Conservation (phyloP, 2,888 invertebrate genomes). For the Acleris literana region DNA sequence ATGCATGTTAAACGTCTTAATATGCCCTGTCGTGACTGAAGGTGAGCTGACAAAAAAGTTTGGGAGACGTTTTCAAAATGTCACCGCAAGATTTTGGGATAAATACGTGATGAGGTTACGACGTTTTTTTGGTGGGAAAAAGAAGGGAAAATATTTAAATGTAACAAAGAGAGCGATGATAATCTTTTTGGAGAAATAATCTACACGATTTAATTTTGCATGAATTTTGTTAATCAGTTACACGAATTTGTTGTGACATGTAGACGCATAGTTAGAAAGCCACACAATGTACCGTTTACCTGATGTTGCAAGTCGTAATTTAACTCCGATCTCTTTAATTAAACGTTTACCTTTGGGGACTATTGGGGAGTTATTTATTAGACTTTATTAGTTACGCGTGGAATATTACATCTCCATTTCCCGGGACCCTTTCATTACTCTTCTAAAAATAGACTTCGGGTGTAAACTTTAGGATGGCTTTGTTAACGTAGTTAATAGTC, state of each 20-base stretch:
- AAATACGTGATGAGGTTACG: conserved; percentile 74
- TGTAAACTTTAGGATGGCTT: not conserved
- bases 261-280: no score
- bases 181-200: conserved; percentile 33
- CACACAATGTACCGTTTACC: no score
- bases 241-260: no score
- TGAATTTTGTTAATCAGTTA: not conserved
- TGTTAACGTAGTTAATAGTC: not conserved
- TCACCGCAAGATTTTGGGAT: conserved; percentile 66
- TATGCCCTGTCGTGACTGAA: conserved; percentile 79
- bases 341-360: no score
- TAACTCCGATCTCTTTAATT: no score
- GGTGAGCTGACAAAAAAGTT: conserved; percentile 75
- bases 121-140: conserved; percentile 73
- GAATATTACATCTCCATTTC: not conserved
- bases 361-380: no score
- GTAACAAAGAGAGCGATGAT: conserved; percentile 54
- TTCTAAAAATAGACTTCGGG: not conserved
- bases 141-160: conserved; percentile 48
- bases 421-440: not conserved
- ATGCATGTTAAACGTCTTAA: conserved; percentile 83
- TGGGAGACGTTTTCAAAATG: conserved; percentile 69
- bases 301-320: no score
- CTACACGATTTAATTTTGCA: conserved; percentile 19
- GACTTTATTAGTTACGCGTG: not conserved